Percentiles rank a stretch among this genome's conserved stretches.
Conservation (phyloP, 2,797 vertebrate species). For the Prionace glauca region DNA sequence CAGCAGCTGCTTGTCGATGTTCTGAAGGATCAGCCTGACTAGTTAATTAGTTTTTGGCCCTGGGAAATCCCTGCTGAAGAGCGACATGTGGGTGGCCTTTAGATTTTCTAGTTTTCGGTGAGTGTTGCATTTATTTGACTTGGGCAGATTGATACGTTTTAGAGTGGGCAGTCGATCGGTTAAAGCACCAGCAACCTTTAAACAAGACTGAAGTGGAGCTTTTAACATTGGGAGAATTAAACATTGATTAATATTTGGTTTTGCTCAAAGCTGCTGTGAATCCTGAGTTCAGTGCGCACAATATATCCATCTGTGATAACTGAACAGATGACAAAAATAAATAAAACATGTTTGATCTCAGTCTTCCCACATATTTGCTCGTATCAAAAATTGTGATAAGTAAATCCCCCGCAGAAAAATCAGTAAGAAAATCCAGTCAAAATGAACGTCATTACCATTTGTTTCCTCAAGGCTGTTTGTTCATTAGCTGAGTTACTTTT, state of each 20-base stretch:
- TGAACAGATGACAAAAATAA: not conserved
- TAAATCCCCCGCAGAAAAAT: not conserved
- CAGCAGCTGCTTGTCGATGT: not conserved
- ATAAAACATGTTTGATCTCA: not conserved
- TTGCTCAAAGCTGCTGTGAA: not conserved
- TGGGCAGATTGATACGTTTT: not conserved
- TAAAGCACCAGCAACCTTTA: not conserved
- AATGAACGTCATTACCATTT: not conserved
- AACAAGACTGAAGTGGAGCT: not conserved
- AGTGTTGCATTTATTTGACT: not conserved
- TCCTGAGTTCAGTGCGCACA: not conserved
- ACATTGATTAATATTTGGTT: not conserved
- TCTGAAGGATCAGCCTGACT: not conserved
- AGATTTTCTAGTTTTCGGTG: not conserved
- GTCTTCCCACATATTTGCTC: not conserved
- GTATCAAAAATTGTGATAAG: not conserved
- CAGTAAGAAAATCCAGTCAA: not conserved
- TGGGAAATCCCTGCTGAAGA: not conserved
- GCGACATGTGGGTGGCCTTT: not conserved
- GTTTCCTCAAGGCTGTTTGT: conserved; percentile 2
- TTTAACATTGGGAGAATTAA: not conserved
- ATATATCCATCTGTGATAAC: not conserved
- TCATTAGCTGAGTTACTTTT: not conserved
- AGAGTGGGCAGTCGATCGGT: not conserved
- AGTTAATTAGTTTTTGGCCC: not conserved